A percentile compares a stretch with the other conserved stretches of the same genome.
phyloP scores from a whole-genome alignment of 2,113 vertebrate genomes.

The Galemys pyrenaicus region DNA sequence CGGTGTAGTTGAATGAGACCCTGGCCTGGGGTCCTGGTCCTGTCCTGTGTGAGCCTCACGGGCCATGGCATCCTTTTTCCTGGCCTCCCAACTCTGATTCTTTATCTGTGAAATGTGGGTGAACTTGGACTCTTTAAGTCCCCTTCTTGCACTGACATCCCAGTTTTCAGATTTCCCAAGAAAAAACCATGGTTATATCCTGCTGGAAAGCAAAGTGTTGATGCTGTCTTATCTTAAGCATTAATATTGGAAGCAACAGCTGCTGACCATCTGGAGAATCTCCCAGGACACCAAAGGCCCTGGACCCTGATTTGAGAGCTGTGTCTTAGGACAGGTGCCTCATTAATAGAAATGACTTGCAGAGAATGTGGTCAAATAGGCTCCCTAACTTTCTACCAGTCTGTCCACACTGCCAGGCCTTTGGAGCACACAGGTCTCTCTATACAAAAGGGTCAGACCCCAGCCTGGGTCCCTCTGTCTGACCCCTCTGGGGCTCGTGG shows the following conservation, averaged over 20 bases:
- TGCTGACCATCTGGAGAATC: conserved; percentile 74
- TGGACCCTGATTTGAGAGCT: conserved; percentile 64
- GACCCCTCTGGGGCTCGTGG: background rate
- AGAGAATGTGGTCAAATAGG: background rate
- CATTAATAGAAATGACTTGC: conserved; percentile 70
- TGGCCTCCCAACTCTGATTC: background rate
- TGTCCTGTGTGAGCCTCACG: background rate
- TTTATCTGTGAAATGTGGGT: background rate
- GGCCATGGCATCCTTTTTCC: background rate
- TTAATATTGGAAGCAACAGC: conserved; percentile 55
- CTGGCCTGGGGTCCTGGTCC: background rate
- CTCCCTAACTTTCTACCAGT: conserved; percentile 28
- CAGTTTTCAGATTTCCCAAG: background rate
- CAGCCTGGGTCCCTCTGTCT: background rate
- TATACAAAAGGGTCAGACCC: background rate
- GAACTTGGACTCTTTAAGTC: background rate
- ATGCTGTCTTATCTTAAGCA: conserved; percentile 44
- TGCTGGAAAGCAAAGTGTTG: conserved; percentile 46
- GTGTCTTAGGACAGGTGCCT: conserved; percentile 67
- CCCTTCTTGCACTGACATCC: background rate
- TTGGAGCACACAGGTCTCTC: background rate
- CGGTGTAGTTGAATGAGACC: background rate
- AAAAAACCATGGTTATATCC: conserved; percentile 25
- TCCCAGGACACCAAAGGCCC: conserved; percentile 39
- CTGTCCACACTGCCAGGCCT: background rate